Evolutionary conservation across 1,140 invertebrate species (phyloP).

Genomic region (Drosophila oshimai): DNA sequence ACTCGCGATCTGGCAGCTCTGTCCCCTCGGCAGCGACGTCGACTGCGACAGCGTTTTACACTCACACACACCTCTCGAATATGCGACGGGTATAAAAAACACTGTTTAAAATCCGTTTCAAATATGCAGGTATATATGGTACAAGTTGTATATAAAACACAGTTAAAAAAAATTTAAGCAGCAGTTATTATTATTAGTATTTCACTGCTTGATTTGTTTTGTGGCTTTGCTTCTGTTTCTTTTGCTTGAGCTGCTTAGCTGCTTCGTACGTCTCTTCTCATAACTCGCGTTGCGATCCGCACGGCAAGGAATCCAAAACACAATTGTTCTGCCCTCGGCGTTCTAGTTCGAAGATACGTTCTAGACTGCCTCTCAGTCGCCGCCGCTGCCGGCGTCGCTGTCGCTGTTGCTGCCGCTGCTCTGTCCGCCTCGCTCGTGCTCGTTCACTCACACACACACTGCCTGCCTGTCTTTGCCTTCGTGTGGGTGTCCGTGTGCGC

Average conservation of each 20-base stretch:
- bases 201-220: neutral
- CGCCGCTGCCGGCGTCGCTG: slow-evolving; percentile 20
- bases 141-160: slow-evolving; percentile 6
- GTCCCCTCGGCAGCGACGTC: slow-evolving; percentile 28
- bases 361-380: slow-evolving; percentile 63
- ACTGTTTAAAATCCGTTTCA: neutral
- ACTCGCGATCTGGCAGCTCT: slow-evolving; percentile 74
- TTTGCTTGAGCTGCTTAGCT: slow-evolving; percentile 11
- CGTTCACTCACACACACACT: slow-evolving; percentile 27
- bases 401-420: slow-evolving; percentile 13
- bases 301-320: slow-evolving; percentile 81
- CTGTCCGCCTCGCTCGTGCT: slow-evolving; percentile 18
- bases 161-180: slow-evolving; percentile 20
- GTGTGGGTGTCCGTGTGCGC: neutral
- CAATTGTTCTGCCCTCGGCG: slow-evolving; percentile 80
- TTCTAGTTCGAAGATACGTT: slow-evolving; percentile 80
- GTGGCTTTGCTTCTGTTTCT: neutral
- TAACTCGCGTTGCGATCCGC: slow-evolving; percentile 74
- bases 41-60: slow-evolving; percentile 12
- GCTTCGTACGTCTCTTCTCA: slow-evolving; percentile 17
- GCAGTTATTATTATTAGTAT: slow-evolving; percentile 1
- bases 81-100: no score
- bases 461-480: slow-evolving; percentile 20
- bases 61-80: slow-evolving; percentile 41
- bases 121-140: neutral